phyloP scores from a whole-genome alignment of 2,888 invertebrate species.

The Tetramorium bicarinatum region DNA sequence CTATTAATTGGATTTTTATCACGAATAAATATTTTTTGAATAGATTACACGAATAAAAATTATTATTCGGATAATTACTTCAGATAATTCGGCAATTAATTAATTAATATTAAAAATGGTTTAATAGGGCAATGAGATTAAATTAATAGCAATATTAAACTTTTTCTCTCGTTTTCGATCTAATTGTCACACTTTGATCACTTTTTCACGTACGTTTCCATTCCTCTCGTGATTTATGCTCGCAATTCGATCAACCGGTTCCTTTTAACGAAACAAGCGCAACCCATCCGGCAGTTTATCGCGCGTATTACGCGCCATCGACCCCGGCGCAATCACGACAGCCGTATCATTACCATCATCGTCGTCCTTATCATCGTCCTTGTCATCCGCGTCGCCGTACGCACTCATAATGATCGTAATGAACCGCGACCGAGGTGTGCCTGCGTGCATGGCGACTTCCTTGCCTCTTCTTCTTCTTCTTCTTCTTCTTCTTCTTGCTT shows the following conservation, averaged over 20 bases:
- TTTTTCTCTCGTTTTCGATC: not conserved
- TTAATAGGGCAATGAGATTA: too few species aligned
- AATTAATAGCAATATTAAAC: too few species aligned
- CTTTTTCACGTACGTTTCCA: not conserved
- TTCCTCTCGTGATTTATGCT: not conserved
- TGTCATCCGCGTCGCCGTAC: slow-evolving; percentile 54
- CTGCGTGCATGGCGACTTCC: slow-evolving; percentile 46
- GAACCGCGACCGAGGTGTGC: slow-evolving; percentile 48
- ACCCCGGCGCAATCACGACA: slow-evolving; percentile 40
- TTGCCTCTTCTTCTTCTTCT: slow-evolving; percentile 13
- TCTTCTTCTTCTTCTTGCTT: slow-evolving; percentile 25
- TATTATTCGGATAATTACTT: not conserved
- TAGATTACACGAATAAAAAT: not conserved
- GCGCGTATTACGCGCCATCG: slow-evolving; percentile 59
- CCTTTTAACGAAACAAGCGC: slow-evolving; percentile 44
- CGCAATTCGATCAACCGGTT: slow-evolving; percentile 18
- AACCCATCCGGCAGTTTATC: slow-evolving; percentile 46
- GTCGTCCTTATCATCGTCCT: slow-evolving; percentile 50
- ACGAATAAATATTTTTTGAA: not conserved
- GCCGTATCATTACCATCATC: slow-evolving; percentile 56
- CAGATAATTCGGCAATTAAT: too few species aligned
- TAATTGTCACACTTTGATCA: not conserved
- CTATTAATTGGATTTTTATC: not conserved
- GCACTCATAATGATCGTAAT: slow-evolving; percentile 58
- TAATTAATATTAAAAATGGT: not conserved